Evolutionary conservation across 1,140 invertebrate species (phyloP), one percentile per base, ranked within the genome.

Genomic region (Drosophila bocki): DNA sequence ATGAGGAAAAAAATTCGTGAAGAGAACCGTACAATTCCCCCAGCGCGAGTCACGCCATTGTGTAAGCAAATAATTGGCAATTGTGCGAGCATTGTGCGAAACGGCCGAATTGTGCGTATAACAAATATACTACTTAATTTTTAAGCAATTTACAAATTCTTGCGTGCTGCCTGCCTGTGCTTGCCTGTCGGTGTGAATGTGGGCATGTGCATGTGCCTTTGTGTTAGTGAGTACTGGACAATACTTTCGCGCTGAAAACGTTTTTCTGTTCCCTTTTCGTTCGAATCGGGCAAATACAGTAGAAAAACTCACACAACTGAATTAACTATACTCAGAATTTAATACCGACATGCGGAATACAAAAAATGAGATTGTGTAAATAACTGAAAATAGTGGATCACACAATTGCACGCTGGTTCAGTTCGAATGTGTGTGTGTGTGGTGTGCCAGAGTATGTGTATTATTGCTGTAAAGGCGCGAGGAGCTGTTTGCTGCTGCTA

Each of bases 211-310:
- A 45, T 78, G 44, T 68, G 41, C 62, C 56, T 48, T 44, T 62
- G 48, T 80, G 60, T 87, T 59, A 78, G 80, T 71, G 61, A 45
- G 51, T 76, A 45, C 51, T 82, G 57, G 75, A 75, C 80, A 82
- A 72, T 75, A 85, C 84, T 90, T 88, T 90, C 74, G 84, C 84
- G 84, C 84, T 88, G 85, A 88, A 90, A 90, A 90, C 81, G 74
- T 77, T 90, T 80, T 84, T 76, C 67, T 70, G 65, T 80, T 82
- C 61, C 71, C 61, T 45, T 69, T 61, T 48, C 19, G 51, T 64
- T 63, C 19, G n/a, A 60, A 44, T 53, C 47, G 50, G n/a, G 12
- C 17, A 63, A 17, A 51, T 29, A 56, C 12, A 29, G 7, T 63
- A 57, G 29, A 48, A 17, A 47, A 45, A 60, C 45, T n/a, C 54